Percentiles rank a stretch among this genome's conserved stretches.
Evolutionary conservation across 2,797 vertebrate species (phyloP).

Genomic region (Triplophysa bombifrons): DNA sequence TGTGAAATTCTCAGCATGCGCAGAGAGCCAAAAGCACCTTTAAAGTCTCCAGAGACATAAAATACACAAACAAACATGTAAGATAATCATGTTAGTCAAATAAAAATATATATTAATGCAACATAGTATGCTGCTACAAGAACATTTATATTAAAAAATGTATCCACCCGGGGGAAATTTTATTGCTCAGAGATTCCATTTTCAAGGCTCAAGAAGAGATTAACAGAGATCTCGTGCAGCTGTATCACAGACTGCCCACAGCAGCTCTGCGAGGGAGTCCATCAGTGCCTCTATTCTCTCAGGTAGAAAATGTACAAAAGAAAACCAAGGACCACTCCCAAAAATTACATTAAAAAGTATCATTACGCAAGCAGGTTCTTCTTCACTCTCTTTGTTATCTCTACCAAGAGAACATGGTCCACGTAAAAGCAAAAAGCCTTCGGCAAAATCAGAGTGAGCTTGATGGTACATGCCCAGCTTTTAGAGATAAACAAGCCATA

Average conservation of each 20-base stretch:
- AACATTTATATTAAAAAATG: background rate
- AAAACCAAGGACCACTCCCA: background rate
- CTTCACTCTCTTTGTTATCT: slow-evolving; percentile 15
- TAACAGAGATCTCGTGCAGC: background rate
- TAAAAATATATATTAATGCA: background rate
- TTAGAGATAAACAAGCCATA: slow-evolving; percentile 20
- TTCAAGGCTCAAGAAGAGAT: background rate
- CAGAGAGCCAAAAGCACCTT: background rate
- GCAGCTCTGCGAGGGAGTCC: slow-evolving; percentile 7
- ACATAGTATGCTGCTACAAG: background rate
- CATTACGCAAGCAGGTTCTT: slow-evolving; percentile 35
- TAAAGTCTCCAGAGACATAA: background rate
- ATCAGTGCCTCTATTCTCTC: background rate
- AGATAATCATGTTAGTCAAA: background rate
- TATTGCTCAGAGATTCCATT: background rate
- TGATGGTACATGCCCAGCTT: slow-evolving; percentile 13
- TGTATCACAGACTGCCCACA: background rate
- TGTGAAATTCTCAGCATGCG: slow-evolving; percentile 23
- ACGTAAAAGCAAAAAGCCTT: slow-evolving; percentile 38
- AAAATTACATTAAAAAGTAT: slow-evolving; percentile 21
- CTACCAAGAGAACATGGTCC: slow-evolving; percentile 41
- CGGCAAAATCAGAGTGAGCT: slow-evolving; percentile 10
- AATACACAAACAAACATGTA: background rate
- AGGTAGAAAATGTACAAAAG: slow-evolving; percentile 7
- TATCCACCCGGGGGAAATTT: background rate